Conservation (phyloP, 53 echinoderm and acorn worm genomes). For the Zoroaster sp. region DNA sequence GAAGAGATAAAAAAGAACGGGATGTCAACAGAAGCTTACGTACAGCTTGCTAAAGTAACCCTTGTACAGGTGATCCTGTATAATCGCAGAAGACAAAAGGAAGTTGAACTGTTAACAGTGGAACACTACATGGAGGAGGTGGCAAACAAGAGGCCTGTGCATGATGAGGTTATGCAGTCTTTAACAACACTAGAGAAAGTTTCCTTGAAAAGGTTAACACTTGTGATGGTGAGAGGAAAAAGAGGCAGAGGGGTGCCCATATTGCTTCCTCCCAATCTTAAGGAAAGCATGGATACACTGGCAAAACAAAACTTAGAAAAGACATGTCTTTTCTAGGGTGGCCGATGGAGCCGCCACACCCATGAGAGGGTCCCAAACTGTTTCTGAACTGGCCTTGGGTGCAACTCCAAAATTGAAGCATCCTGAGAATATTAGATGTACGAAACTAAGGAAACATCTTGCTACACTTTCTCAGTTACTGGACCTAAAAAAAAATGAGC, state of each 20-base stretch:
- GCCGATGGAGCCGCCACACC: slow-evolving; percentile 8
- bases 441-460: no score
- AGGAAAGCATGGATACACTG: slow-evolving; percentile 42
- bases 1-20: neutral
- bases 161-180: slow-evolving; percentile 33
- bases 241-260: slow-evolving; percentile 48
- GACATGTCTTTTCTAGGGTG: slow-evolving; percentile 15
- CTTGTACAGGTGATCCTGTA: no score
- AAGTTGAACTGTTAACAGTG: neutral
- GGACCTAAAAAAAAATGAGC: no score
- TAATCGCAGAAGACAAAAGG: no score
- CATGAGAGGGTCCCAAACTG: no score
- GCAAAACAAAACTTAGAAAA: neutral
- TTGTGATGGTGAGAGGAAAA: slow-evolving; percentile 52
- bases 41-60: no score
- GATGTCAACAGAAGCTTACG: no score
- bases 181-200: slow-evolving; percentile 45
- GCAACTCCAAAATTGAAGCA: no score
- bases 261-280: slow-evolving; percentile 8
- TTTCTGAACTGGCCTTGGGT: no score
- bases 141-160: neutral
- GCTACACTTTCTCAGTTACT: no score
- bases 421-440: no score
- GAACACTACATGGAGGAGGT: neutral
- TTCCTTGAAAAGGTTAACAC: neutral